Base-by-base conservation (phyloP, 2,888 invertebrate species). In the Elegia similella region DNA sequence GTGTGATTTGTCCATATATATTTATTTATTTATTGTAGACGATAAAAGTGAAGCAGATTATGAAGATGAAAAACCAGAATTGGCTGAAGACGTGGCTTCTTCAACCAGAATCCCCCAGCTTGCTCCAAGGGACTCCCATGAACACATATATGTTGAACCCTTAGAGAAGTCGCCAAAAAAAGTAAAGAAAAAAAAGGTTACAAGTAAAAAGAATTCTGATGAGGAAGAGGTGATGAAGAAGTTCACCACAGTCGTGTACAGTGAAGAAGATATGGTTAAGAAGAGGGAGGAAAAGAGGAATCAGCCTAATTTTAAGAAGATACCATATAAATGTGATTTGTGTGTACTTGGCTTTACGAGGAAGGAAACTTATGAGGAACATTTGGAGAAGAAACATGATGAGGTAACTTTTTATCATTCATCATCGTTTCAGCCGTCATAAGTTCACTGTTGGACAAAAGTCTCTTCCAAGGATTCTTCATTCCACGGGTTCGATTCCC, bases 261-360 rank as follows among this genome's bases (percentile, higher is more conserved):
- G 70, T 8, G 76, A 82, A 60, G 78, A 82, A 55, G 81, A 86
- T 44, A 73, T 86, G 74, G 3, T 69, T 0, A 74, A 55, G 42
- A 68, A 61, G 1, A 78, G 85, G 68, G 79, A 84, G 55, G 69
- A 75, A 30, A 86, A 85, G 59, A 70, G 75, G 52, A 78, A 63
- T 43, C 81, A 80, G n/a, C 77, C 80, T 0, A 86, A 84, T 66
- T 86, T 72, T 42, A 84, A 81, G 67, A 86, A 82, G 63, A 70
- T 84, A 23, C 82, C 81, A 0, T 86, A 58, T 42, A 84, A 86
- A 58, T 86, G 86, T 73, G 78, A 80, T n/a, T 65, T 59, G 0
- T 86, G 86, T 67, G 83, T 86, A 0, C 69, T 83, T 0, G 86
- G 86, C 0, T 86, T 86, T 52, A 78, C 69, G 0, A 73, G 66